Percentiles rank a stretch among this genome's conserved stretches.
Conservation (phyloP, 2,113 vertebrate species). For the Hippocampus zosterae region DNA sequence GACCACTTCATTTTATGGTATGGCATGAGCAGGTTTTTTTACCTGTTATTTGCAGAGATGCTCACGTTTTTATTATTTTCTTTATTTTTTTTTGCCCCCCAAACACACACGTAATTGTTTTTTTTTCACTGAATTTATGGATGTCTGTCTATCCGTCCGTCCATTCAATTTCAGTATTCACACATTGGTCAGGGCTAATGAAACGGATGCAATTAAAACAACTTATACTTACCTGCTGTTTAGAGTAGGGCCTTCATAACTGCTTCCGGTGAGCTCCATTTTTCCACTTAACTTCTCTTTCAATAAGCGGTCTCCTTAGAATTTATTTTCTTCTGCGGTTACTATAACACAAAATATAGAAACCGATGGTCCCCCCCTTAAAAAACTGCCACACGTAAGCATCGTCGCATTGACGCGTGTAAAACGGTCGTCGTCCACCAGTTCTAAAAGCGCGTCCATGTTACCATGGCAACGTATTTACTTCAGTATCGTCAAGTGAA, state of each 20-base stretch:
- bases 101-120: too few relatives aligned
- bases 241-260: slow-evolving; percentile 68
- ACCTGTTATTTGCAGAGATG: too few relatives aligned
- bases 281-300: neutral
- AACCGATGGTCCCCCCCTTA: neutral
- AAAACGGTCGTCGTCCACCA: neutral
- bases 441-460: neutral
- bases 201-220: too few relatives aligned
- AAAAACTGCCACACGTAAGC: neutral
- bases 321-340: neutral
- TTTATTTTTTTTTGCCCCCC: too few relatives aligned
- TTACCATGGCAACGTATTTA: slow-evolving; percentile 49
- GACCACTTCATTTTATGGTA: too few relatives aligned
- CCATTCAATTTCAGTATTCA: neutral
- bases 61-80: too few relatives aligned
- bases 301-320: neutral
- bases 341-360: neutral
- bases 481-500: neutral
- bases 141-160: too few relatives aligned
- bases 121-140: too few relatives aligned
- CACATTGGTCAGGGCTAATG: neutral
- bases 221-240: slow-evolving; percentile 70
- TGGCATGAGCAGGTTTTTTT: too few relatives aligned
- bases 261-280: slow-evolving; percentile 78
- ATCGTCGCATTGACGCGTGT: neutral